These are phyloP conservation scores for Rhyacophila evoluta DNA, from an alignment of 2,888 invertebrate species.

Conservation along the genomic window DNA sequence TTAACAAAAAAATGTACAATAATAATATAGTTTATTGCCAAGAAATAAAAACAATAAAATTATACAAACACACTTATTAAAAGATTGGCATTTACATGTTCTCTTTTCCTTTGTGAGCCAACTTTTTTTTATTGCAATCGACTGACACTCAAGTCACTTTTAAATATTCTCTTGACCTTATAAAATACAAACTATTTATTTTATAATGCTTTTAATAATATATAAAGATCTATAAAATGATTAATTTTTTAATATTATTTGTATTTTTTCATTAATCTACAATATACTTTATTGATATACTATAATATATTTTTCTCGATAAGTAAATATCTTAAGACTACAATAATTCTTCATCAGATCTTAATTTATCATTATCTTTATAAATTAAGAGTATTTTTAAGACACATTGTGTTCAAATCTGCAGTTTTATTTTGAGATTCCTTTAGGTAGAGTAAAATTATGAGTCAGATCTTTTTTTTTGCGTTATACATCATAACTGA, in stretches of 20 bases:
- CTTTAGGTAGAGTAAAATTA: neutral
- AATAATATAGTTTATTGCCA: constrained; percentile 55
- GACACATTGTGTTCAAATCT: constrained; percentile 18
- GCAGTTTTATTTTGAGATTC: constrained; percentile 26
- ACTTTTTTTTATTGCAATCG: constrained; percentile 46
- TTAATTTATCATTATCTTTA: constrained; percentile 49
- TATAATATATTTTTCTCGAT: constrained; percentile 35
- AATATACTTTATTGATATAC: constrained; percentile 38
- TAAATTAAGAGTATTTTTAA: constrained; percentile 53
- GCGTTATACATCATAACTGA: neutral
- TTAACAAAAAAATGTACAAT: constrained; percentile 40
- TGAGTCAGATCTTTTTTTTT: constrained; percentile 30
- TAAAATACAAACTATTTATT: constrained; percentile 45
- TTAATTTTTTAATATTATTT: constrained; percentile 38
- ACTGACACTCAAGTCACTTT: constrained; percentile 48
- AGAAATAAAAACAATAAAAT: constrained; percentile 53
- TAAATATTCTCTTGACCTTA: constrained; percentile 50
- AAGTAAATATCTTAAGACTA: constrained; percentile 13
- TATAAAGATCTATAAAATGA: constrained; percentile 44
- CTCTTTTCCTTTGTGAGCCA: neutral
- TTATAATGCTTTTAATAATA: constrained; percentile 39
- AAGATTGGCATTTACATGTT: constrained; percentile 35
- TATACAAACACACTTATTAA: constrained; percentile 50
- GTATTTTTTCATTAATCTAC: constrained; percentile 36
- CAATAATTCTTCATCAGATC: constrained; percentile 41